Conservation (phyloP, 2,113 vertebrate species). For the Equus przewalskii region DNA sequence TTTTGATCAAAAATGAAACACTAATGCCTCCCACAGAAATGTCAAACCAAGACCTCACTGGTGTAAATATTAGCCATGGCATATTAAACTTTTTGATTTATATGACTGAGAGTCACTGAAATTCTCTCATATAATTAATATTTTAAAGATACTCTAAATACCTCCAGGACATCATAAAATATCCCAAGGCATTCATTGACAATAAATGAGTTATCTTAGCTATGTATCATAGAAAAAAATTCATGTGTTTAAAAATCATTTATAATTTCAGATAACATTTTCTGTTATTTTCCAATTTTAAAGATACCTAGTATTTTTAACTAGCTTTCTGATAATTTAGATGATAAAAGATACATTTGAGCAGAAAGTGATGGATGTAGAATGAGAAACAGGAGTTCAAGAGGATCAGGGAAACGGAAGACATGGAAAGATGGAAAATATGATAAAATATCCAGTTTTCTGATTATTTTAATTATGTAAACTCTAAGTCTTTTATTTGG, state of each 20-base stretch:
- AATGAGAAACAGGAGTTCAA: neutral
- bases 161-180: neutral
- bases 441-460: neutral
- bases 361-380: neutral
- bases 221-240: neutral
- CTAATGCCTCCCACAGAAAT: neutral
- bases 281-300: neutral
- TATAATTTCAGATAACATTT: neutral
- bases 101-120: neutral
- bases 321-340: neutral
- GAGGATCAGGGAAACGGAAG: neutral
- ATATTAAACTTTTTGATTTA: neutral
- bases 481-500: neutral
- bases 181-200: neutral
- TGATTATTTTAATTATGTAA: neutral
- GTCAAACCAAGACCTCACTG: neutral
- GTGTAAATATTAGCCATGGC: neutral
- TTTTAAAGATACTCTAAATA: neutral
- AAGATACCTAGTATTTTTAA: neutral
- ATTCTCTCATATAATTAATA: neutral
- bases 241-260: neutral
- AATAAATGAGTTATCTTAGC: neutral
- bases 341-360: neutral
- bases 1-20: neutral
- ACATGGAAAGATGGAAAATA: neutral